A percentile compares a stretch with the other conserved stretches of the same genome.
Evolutionary conservation across 2,797 vertebrate genomes (phyloP).

Genomic region (Melanotaenia parkinsoni): DNA sequence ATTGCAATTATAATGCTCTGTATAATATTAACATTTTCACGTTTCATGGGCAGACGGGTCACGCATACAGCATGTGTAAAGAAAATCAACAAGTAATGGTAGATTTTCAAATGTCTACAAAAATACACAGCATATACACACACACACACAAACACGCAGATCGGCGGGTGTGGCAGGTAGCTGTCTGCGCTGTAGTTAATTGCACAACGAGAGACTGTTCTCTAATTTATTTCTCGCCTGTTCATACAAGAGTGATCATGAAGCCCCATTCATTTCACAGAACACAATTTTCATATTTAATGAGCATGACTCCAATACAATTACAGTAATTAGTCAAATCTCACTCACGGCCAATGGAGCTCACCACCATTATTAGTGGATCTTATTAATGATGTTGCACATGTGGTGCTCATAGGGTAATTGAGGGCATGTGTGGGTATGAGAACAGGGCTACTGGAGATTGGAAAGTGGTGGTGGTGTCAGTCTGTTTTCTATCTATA

Average conservation of each 20-base stretch:
- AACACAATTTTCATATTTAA: slow-evolving; percentile 97
- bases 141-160: slow-evolving; percentile 43
- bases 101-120: slow-evolving; percentile 41
- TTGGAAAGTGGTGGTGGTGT: slow-evolving; percentile 54
- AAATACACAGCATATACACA: slow-evolving; percentile 19
- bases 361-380: slow-evolving; percentile 89
- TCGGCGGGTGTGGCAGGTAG: slow-evolving; percentile 66
- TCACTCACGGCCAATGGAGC: slow-evolving; percentile 91
- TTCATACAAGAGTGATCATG: slow-evolving; percentile 92
- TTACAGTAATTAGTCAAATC: slow-evolving; percentile 98
- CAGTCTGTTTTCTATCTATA: slow-evolving; percentile 56
- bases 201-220: slow-evolving; percentile 71
- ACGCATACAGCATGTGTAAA: slow-evolving; percentile 39
- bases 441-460: slow-evolving; percentile 66
- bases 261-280: slow-evolving; percentile 85
- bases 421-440: slow-evolving; percentile 79
- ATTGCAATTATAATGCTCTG: slow-evolving; percentile 62
- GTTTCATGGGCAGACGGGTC: slow-evolving; percentile 53
- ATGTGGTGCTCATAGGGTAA: slow-evolving; percentile 78
- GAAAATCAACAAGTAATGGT: slow-evolving; percentile 67
- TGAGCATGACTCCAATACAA: slow-evolving; percentile 97
- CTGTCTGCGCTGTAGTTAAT: slow-evolving; percentile 72
- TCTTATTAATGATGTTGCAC: slow-evolving; percentile 92
- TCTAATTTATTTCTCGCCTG: slow-evolving; percentile 80
- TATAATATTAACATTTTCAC: slow-evolving; percentile 58